Evolutionary conservation across 1,140 invertebrate genomes (phyloP).

Genomic region (Ectropis grisescens): DNA sequence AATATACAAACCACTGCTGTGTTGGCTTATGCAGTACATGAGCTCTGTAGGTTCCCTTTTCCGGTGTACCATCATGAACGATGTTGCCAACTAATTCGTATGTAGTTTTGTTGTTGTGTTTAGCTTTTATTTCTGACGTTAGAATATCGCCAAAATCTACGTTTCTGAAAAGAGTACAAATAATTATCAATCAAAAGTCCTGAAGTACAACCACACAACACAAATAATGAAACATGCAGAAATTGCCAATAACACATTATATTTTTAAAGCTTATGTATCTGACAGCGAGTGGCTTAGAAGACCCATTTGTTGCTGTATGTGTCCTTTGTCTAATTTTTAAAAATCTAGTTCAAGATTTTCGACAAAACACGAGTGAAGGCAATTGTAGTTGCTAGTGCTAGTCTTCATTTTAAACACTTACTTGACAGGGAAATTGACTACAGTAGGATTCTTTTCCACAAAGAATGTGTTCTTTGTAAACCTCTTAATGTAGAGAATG

Average conservation of each 20-base stretch:
- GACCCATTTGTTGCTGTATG: no score
- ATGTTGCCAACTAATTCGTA: conserved; percentile 99
- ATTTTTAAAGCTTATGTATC: no score
- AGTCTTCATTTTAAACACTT: no score
- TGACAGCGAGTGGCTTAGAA: no score
- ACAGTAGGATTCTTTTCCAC: conserved; percentile 99
- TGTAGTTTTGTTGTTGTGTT: conserved; percentile 82
- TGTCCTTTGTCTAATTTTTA: no score
- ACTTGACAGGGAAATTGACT: conserved; percentile 99
- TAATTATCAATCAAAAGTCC: no score
- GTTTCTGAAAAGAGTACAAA: conserved; percentile 74
- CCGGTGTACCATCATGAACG: conserved; percentile 97
- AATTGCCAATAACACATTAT: no score
- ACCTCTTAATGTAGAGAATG: conserved; percentile 97
- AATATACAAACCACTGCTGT: conserved; percentile 74
- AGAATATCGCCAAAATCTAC: conserved; percentile 98
- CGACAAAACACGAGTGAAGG: no score
- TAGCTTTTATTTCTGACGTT: conserved; percentile 84
- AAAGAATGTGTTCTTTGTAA: conserved; percentile 99
- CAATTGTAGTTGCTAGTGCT: no score
- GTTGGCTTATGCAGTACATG: conserved; percentile 96
- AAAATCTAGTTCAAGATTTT: no score
- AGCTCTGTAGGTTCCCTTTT: conserved; percentile 93
- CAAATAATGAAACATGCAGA: no score
- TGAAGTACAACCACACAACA: no score